Conservation (phyloP, 2,113 vertebrate genomes). For the Atrichornis clamosus region DNA sequence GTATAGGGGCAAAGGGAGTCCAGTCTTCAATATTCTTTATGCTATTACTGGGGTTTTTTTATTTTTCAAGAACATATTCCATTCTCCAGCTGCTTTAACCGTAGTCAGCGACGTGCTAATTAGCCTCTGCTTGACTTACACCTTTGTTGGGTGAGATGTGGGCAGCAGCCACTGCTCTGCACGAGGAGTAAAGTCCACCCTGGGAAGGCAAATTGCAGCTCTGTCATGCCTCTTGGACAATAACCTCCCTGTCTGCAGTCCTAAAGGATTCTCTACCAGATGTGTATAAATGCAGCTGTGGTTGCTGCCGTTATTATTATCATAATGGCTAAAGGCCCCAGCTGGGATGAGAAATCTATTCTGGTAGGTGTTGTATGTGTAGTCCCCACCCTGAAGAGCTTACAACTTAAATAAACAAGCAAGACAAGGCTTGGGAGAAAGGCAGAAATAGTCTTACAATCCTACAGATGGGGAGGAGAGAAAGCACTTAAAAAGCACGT, state of each 20-base stretch:
- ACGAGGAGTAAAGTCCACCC: not conserved
- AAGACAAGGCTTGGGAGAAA: not conserved
- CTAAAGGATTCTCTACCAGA: conserved; percentile 22
- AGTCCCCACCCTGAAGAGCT: conserved; percentile 18
- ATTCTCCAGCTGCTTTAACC: not conserved
- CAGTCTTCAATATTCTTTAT: not conserved
- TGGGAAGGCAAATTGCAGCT: conserved; percentile 3
- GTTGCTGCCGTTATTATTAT: conserved; percentile 23
- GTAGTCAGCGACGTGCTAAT: not conserved
- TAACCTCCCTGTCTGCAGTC: not conserved
- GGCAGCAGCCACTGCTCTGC: not conserved
- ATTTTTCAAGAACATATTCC: not conserved
- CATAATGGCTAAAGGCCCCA: not conserved
- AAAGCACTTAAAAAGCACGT: conserved; percentile 7
- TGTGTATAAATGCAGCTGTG: conserved; percentile 34
- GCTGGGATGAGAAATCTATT: conserved; percentile 28
- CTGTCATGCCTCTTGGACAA: not conserved
- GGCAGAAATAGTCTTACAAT: not conserved
- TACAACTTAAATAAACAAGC: conserved; percentile 12
- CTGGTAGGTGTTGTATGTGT: conserved; percentile 13
- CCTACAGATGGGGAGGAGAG: not conserved
- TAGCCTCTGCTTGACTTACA: not conserved
- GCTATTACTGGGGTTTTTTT: not conserved
- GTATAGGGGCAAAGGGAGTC: not conserved
- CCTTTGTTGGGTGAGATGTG: not conserved